Base-by-base conservation (phyloP, 2,113 vertebrate genomes). In the Sander lucioperca region DNA sequence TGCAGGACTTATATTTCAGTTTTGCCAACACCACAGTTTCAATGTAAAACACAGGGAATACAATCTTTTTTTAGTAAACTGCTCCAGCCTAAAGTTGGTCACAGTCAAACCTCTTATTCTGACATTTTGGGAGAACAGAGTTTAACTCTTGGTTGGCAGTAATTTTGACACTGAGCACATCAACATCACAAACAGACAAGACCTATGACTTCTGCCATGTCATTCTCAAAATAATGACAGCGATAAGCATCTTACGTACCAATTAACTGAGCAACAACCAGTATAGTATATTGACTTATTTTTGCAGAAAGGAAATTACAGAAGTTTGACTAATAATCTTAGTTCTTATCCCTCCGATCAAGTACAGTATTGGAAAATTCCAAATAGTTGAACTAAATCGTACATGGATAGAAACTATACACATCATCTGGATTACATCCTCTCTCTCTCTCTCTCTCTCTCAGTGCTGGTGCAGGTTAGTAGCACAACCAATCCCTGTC, bases 401-500 rank as follows among this genome's bases (percentile, higher is more conserved):
- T 13, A 33, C 36, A 43, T 30, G 0, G 45, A 64, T 3, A 36
- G 8, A 77, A 79, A 86, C 48, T 64, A 39, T 30, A 62, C 47
- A 48, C 45, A 62, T 66, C 77, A 74, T 79, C 71, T 72, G 36
- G 56, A 86, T 58, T 18, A 62, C 51, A 61, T 56, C 25, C 53
- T 68, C 61, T n/a, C n/a, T 77, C 27, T 61, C 43, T 43, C 39
- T 43, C 39, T 77, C 33, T 85, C 66, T 75, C 39, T 74, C 50
- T 78, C 72, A 74, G 66, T 16, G 10, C 68, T 69, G 67, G 76
- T 30, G 76, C 58, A 69, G 77, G 79, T 82, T 89, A 83, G 83
- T 66, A 74, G 85, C 79, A 71, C 79, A 80, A 74, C 89, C 89
- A 89, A 84, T 91, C 83, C 23, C 58, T 0, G 80, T 71, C 78